A percentile compares a stretch with the other conserved stretches of the same genome.
Conservation (phyloP, 2,113 vertebrate species). For the Rhipidura dahli region DNA sequence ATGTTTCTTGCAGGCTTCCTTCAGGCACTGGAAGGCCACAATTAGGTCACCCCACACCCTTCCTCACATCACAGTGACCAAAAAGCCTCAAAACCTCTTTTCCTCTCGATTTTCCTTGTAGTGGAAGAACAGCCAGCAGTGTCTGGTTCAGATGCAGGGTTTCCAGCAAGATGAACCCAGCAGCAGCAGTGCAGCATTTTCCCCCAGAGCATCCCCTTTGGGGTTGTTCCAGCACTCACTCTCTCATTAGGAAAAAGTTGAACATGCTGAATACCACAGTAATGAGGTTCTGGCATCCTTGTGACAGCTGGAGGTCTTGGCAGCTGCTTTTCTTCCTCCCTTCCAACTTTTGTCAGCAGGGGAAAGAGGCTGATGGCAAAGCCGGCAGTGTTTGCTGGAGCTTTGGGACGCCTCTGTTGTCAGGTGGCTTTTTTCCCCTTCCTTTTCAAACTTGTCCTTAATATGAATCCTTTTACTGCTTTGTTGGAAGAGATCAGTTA, state of each 20-base stretch:
- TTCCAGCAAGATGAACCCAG: not conserved
- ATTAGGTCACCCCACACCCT: not conserved
- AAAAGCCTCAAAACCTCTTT: not conserved
- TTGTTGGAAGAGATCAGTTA: not conserved
- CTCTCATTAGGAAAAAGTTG: not conserved
- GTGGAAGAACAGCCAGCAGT: not conserved
- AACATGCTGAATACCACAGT: not conserved
- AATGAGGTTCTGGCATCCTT: not conserved
- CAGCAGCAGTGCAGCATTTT: accelerated
- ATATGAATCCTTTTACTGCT: not conserved
- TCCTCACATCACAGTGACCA: not conserved
- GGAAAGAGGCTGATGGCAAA: not conserved
- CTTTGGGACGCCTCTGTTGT: not conserved
- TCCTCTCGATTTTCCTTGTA: not conserved
- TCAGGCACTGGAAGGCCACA: not conserved
- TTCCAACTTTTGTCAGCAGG: not conserved
- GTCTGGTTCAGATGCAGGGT: not conserved
- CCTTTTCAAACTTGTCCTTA: not conserved
- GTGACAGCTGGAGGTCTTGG: not conserved
- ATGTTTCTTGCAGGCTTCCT: not conserved
- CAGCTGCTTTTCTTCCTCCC: not conserved
- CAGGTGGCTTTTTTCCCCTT: accelerated
- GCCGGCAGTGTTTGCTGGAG: not conserved
- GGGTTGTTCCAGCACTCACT: not conserved
- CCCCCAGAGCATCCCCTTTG: not conserved